These are phyloP conservation scores for Lumbricus terrestris DNA, from an alignment of 2,888 invertebrate species.

Conservation along the genomic window DNA sequence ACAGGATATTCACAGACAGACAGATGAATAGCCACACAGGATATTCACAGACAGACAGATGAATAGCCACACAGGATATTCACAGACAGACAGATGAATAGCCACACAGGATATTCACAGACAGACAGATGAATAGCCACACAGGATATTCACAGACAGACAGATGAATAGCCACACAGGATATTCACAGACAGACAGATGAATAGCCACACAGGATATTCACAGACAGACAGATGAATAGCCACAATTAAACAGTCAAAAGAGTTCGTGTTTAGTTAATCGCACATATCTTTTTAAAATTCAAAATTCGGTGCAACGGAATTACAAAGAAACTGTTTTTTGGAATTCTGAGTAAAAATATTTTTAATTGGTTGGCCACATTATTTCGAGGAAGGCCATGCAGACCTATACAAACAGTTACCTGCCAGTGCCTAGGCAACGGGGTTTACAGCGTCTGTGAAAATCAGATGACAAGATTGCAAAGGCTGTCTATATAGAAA, in stretches of 20 bases:
- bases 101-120: not conserved
- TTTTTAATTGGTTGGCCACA: not conserved
- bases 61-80: not conserved
- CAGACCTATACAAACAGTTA: not conserved
- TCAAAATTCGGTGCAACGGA: not conserved
- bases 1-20: not conserved
- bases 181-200: not conserved
- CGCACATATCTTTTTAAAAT: not conserved
- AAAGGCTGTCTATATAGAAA: no score
- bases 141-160: not conserved
- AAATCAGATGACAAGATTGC: no score
- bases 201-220: not conserved
- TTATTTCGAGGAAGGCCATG: not conserved
- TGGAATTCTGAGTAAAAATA: not conserved
- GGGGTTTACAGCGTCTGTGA: not conserved
- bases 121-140: no score
- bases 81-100: no score
- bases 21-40: no score
- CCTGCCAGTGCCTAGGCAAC: not conserved
- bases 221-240: no score
- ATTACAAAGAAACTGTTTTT: no score
- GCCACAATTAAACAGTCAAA: not conserved
- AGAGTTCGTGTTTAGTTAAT: not conserved
- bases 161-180: no score
- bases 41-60: not conserved